Evolutionary conservation across 2,888 invertebrate species (phyloP).

Genomic region (Apomyelois bistriatella): DNA sequence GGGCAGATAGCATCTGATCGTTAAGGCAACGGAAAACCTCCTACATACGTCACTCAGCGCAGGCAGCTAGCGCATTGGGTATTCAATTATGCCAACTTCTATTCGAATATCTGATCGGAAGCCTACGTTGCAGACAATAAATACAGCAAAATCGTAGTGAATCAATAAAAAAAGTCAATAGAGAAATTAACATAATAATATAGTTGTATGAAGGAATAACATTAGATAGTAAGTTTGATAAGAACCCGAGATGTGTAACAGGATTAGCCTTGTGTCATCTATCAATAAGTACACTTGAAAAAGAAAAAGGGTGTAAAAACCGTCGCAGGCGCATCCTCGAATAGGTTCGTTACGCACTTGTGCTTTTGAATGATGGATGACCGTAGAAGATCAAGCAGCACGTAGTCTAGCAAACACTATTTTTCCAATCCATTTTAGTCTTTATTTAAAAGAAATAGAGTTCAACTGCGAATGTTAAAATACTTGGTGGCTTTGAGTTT

Average conservation of each 20-base stretch:
- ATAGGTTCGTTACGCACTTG: slow-evolving; percentile 74
- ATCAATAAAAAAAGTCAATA: background rate
- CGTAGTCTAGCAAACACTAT: slow-evolving; percentile 24
- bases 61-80: slow-evolving; percentile 54
- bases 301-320: slow-evolving; percentile 56
- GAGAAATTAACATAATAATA: slow-evolving; percentile 5
- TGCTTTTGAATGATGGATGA: slow-evolving; percentile 70
- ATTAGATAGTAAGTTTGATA: slow-evolving; percentile 29
- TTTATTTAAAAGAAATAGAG: slow-evolving; percentile 39
- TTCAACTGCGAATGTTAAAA: slow-evolving; percentile 32
- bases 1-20: slow-evolving; percentile 67
- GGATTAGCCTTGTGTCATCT: slow-evolving; percentile 38
- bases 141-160: slow-evolving; percentile 46
- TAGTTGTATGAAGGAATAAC: slow-evolving; percentile 16
- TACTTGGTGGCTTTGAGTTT: slow-evolving; percentile 39
- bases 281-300: slow-evolving; percentile 38
- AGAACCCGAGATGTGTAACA: slow-evolving; percentile 6
- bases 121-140: slow-evolving; percentile 48
- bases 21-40: slow-evolving; percentile 54
- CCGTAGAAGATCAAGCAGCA: slow-evolving; percentile 61
- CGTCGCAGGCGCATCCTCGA: slow-evolving; percentile 53
- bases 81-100: slow-evolving; percentile 69
- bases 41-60: slow-evolving; percentile 44
- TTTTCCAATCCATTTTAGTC: slow-evolving; percentile 14
- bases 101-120: slow-evolving; percentile 58